Conservation (phyloP, 2,888 invertebrate species). For the Epistrophella euchroma region DNA sequence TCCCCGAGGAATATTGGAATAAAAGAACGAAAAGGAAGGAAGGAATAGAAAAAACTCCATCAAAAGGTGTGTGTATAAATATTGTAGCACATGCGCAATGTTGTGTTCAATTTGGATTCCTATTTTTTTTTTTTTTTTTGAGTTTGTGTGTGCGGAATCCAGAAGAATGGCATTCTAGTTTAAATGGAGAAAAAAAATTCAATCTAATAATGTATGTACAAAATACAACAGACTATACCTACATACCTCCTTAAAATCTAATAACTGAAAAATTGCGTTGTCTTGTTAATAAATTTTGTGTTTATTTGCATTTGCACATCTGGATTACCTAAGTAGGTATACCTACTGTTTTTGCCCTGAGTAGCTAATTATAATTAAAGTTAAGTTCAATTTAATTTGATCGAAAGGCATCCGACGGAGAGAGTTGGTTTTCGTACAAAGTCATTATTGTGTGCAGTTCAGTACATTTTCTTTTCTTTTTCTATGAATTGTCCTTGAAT, state of each 20-base stretch:
- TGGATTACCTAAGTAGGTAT: not conserved
- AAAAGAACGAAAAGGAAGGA: conserved; percentile 51
- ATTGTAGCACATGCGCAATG: conserved; percentile 73
- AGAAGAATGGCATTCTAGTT: conserved; percentile 74
- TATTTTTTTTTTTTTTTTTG: conserved; percentile 17
- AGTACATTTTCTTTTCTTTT: conserved; percentile 9
- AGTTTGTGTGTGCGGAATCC: conserved; percentile 63
- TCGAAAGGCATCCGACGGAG: not conserved
- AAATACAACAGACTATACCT: conserved; percentile 28
- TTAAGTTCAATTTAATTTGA: not conserved
- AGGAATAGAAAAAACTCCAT: conserved; percentile 41
- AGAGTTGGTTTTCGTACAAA: not conserved
- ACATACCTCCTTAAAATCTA: not conserved
- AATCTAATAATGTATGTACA: conserved; percentile 28
- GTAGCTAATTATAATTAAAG: not conserved
- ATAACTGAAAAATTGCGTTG: not conserved
- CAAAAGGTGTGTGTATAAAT: conserved; percentile 76
- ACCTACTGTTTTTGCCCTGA: too few species aligned
- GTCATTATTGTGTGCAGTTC: conserved; percentile 47
- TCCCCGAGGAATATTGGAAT: conserved; percentile 45
- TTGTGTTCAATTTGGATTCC: conserved; percentile 35
- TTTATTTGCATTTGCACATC: not conserved
- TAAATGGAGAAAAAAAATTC: conserved; percentile 52
- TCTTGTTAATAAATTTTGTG: conserved; percentile 28
- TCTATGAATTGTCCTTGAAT: conserved; percentile 48